These are phyloP conservation scores for Calliopsis andreniformis DNA, from an alignment of 1,140 invertebrate species.

Conservation along the genomic window DNA sequence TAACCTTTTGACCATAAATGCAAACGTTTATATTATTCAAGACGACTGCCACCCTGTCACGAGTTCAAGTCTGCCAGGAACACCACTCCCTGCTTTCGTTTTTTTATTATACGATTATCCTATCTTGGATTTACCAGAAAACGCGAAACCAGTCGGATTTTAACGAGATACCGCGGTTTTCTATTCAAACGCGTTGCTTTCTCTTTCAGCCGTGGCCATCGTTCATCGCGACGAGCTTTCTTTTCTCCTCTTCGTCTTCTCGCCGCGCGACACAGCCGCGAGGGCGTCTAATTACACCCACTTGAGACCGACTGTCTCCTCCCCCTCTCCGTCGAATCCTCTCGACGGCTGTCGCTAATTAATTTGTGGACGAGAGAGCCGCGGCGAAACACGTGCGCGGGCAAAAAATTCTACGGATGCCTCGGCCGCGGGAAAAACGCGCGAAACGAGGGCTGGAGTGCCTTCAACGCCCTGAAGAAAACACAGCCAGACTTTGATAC, in stretches of 20 bases:
- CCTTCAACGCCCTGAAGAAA: background rate
- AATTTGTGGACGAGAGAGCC: slow-evolving; percentile 58
- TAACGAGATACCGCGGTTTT: slow-evolving; percentile 15
- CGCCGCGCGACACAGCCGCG: slow-evolving; percentile 32
- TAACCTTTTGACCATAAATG: no score
- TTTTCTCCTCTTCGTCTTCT: slow-evolving; percentile 38
- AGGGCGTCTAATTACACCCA: slow-evolving; percentile 69
- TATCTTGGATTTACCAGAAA: background rate
- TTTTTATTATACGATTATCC: slow-evolving; percentile 4
- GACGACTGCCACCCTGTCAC: no score
- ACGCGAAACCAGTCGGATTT: background rate
- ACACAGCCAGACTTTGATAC: background rate
- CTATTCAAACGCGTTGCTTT: slow-evolving; percentile 24
- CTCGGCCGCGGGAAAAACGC: slow-evolving; percentile 6
- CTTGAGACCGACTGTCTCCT: slow-evolving; percentile 58
- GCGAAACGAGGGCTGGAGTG: background rate
- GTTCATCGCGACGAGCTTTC: slow-evolving; percentile 34
- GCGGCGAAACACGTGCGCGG: slow-evolving; percentile 55
- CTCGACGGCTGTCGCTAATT: slow-evolving; percentile 62
- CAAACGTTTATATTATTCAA: no score
- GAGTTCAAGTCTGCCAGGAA: no score
- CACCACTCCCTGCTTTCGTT: no score
- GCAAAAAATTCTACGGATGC: slow-evolving; percentile 45
- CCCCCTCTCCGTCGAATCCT: no score
- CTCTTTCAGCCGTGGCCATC: slow-evolving; percentile 28